Base-by-base conservation (phyloP, 2,797 vertebrate species). In the Triplophysa yarkandensis region DNA sequence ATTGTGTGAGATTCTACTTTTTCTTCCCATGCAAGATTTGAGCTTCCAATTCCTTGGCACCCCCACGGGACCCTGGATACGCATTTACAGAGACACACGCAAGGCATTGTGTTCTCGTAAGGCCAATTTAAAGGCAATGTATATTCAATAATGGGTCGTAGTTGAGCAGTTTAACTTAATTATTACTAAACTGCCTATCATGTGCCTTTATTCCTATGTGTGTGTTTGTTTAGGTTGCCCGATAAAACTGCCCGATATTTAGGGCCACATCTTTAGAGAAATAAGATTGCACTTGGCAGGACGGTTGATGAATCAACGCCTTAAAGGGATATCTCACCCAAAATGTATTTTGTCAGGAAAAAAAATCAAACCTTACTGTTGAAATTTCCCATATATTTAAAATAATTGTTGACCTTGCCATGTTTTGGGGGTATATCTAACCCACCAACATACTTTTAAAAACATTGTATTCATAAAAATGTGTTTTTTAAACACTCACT, bases 11-110 rank as follows among this genome's bases (percentile, higher is more conserved):
- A 87, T 80, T 83, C 72, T 71, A 36, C 44, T 65, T 74, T 71
- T 78, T 82, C 84, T 88, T 86, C 87, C 86, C 88, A 88, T 82
- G 78, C 81, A 25, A 87, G 86, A 88, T 86, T 84, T 85, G 84
- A 84, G 85, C 85, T 83, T 73, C 80, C 84, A 86, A 87, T 86
- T 83, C 27, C 13, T 57, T 63, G 79, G 77, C 78, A 50, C 19
- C 67, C 68, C n/a, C 34, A 43, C 14, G 46, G 25, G 25, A 71
- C 41, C 19, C 30, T 64, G 55, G 55, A 54, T 62, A 67, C 50
- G 62, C 77, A 78, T 81, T 82, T 78, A 86, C 81, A 75, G 67
- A 39, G 62, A 77, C 39, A 13, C 61, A 30, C 17, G 2, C 32
- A 43, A 43, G 72, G 34, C 8, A 39, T 25, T 81, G 74, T 80